phyloP scores from a whole-genome alignment of 2,888 invertebrate genomes.

The Stictocephala bisonia region DNA sequence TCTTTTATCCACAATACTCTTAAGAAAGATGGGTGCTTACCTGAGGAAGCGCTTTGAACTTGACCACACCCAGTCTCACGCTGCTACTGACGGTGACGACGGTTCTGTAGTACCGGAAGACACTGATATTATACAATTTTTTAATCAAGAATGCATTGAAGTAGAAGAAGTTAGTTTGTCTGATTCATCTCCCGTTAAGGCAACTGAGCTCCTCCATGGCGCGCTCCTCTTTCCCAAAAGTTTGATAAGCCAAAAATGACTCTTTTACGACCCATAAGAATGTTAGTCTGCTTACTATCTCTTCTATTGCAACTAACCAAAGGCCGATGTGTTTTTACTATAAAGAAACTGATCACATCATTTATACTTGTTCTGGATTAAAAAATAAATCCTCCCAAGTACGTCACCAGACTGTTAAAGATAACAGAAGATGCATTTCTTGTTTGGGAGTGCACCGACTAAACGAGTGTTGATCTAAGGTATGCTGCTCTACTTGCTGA shows the following conservation, averaged over 20 bases:
- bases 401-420: background rate
- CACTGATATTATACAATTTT: constrained; percentile 1
- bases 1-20: no score
- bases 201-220: no score
- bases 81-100: no score
- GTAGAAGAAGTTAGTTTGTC: constrained; percentile 4
- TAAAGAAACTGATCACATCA: background rate
- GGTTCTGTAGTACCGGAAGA: no score
- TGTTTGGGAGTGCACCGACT: background rate
- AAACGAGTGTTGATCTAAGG: background rate
- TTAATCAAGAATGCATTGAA: background rate
- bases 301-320: no score
- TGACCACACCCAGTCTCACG: no score
- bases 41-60: no score
- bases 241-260: no score
- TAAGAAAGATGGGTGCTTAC: no score
- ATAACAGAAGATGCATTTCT: background rate
- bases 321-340: background rate
- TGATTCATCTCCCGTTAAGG: background rate
- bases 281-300: no score
- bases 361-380: background rate
- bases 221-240: no score
- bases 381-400: background rate
- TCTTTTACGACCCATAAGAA: no score
- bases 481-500: background rate